Evolutionary conservation across 1,140 invertebrate species (phyloP), one percentile per base, ranked within the genome.

Genomic region (Cardiocondyla obscurior): DNA sequence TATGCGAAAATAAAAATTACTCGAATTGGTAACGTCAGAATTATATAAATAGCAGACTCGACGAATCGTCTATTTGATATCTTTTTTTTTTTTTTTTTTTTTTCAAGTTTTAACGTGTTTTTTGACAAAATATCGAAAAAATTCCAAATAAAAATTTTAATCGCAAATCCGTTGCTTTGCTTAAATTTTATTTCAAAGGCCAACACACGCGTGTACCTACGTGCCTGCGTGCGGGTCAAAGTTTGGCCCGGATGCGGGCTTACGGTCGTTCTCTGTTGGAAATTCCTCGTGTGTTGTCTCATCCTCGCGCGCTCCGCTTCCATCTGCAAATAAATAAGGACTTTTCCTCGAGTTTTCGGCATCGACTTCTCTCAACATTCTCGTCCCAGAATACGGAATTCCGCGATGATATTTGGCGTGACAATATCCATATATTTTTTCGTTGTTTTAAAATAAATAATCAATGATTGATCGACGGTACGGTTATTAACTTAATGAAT

Each of bases 261-360:
- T 60, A 62, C 55, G 49, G 14, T 57, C 33, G 12, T 46, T 82
- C 85, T 82, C 65, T 2, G 85, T 87, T 89, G 51, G 77, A 70
- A 82, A 90, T 90, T 90, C 87, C 58, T 85, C 58, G 60, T 84
- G 82, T 39, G 62, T 83, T 84, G 49, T 49, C 82, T 58, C 8
- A 55, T 81, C 42, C 84, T 36, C 36, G 16, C 44, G 60, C 30
- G 55, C 60, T 65, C n/a, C n/a, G 19, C 51, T 87, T 83, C 82
- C 74, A 46, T 64, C 55, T 81, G 84, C 86, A 87, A 88, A 91
- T 90, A 89, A 89, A 90, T 90, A 88, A 90, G 81, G 85, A 85
- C 83, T 83, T 74, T n/a, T 25, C 79, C 49, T 42, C 51, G 42
- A 70, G 19, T 67, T 67, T 64, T 51, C 49, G 60, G 79, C 14